Percentiles rank a stretch among this genome's conserved stretches.
Evolutionary conservation across 2,113 vertebrate genomes (phyloP).

Genomic region (Equus przewalskii): DNA sequence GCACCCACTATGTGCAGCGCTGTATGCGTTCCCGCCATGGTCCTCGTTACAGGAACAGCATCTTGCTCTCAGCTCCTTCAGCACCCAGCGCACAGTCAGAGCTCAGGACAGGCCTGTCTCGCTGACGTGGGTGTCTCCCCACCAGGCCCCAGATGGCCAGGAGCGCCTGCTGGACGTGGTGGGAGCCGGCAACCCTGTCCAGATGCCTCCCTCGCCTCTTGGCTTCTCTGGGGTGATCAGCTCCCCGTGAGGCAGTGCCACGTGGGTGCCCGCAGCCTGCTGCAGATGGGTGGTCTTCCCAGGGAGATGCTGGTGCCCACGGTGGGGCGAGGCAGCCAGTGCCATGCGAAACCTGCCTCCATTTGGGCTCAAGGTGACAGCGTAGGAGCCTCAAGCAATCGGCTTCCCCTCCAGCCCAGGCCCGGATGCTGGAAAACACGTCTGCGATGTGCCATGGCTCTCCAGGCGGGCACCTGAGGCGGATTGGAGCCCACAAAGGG

Average conservation of each 20-base stretch:
- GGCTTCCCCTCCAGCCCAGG: fast-evolving
- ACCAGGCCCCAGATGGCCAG: background rate
- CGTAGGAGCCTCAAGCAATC: background rate
- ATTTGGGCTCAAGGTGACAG: too few relatives aligned
- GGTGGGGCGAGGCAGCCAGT: fast-evolving
- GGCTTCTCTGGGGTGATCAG: background rate
- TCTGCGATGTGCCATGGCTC: too few relatives aligned
- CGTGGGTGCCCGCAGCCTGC: fast-evolving
- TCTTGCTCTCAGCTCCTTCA: background rate
- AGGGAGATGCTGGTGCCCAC: fast-evolving
- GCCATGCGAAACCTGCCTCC: fast-evolving
- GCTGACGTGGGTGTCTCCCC: background rate
- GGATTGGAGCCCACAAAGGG: conserved; percentile 32
- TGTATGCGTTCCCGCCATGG: fast-evolving
- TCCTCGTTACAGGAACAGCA: background rate
- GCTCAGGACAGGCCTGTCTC: background rate
- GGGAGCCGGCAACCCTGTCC: fast-evolving
- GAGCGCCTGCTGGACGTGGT: fast-evolving
- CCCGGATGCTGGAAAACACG: fast-evolving
- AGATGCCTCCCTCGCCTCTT: fast-evolving
- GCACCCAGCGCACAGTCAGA: background rate
- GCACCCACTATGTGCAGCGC: fast-evolving
- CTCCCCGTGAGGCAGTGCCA: fast-evolving
- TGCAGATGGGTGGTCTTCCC: background rate
- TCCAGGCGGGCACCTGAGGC: conserved; percentile 16